A percentile compares a stretch with the other conserved stretches of the same genome.
Conservation (phyloP, 2,113 vertebrate species). For the Chaetodon trifascialis region DNA sequence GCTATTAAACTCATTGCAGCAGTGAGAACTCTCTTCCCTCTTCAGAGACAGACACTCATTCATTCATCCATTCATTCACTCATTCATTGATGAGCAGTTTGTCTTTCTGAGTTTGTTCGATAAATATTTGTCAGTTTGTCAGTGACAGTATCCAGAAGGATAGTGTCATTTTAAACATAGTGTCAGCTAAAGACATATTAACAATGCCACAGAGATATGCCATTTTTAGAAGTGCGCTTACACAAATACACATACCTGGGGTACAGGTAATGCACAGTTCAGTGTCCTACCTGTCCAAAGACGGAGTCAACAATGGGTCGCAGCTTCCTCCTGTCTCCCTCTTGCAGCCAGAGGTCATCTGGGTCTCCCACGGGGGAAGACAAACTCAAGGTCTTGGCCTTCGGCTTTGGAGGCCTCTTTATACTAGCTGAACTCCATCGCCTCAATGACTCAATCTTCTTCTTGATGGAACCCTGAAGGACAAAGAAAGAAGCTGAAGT, state of each 20-base stretch:
- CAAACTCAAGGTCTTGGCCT: slow-evolving; percentile 81
- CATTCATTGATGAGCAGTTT: background rate
- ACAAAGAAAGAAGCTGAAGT: background rate
- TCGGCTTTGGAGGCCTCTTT: slow-evolving; percentile 76
- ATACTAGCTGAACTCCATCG: slow-evolving; percentile 85
- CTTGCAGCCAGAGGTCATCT: slow-evolving; percentile 62
- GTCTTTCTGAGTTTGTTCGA: too few relatives aligned
- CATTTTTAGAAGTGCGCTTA: background rate
- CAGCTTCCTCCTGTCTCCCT: slow-evolving; percentile 75
- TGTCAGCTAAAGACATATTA: background rate
- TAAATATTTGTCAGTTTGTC: background rate
- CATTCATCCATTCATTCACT: background rate
- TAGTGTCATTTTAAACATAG: background rate
- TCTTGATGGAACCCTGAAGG: slow-evolving; percentile 84
- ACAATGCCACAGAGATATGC: background rate
- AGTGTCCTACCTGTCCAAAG: slow-evolving; percentile 84
- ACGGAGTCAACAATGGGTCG: slow-evolving; percentile 84
- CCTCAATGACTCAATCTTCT: slow-evolving; percentile 83
- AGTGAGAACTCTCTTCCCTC: too few relatives aligned
- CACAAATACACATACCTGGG: background rate
- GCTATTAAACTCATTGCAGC: background rate
- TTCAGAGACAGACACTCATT: too few relatives aligned
- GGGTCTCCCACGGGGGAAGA: slow-evolving; percentile 72
- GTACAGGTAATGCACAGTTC: too few relatives aligned
- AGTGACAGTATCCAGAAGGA: background rate